phyloP scores from a whole-genome alignment of 2,888 invertebrate genomes.

The Nomada fabriciana region DNA sequence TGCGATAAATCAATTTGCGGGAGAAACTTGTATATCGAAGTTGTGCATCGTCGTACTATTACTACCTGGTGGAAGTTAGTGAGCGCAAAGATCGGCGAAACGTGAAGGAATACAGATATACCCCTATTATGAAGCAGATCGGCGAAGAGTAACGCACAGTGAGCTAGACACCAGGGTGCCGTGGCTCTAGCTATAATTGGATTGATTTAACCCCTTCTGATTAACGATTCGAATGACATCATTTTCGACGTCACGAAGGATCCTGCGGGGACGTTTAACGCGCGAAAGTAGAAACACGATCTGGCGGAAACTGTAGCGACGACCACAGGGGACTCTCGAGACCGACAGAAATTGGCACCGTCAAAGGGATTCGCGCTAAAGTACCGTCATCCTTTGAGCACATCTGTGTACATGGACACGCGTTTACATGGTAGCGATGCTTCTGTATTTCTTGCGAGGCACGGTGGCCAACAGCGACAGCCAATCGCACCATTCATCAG shows the following conservation, averaged over 20 bases:
- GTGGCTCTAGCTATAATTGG: background rate
- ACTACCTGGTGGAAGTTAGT: no score
- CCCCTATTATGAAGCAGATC: no score
- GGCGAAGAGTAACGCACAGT: no score
- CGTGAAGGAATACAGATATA: no score
- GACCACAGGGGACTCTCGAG: background rate
- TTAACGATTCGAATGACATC: background rate
- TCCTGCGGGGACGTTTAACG: background rate
- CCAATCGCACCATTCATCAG: conserved; percentile 11
- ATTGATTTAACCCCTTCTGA: background rate
- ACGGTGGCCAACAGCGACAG: background rate
- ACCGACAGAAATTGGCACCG: conserved; percentile 8
- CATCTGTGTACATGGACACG: background rate
- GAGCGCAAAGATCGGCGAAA: no score
- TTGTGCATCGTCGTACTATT: no score
- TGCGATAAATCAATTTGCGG: no score
- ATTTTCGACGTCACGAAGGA: background rate
- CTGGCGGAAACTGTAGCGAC: background rate
- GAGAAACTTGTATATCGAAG: no score
- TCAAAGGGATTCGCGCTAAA: conserved; percentile 13
- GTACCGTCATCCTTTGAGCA: background rate
- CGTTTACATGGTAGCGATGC: no score
- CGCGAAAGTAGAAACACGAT: background rate
- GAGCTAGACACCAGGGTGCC: background rate
- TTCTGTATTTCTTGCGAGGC: background rate